Evolutionary conservation across 2,113 vertebrate species (phyloP).

Genomic region (Cephalopterus ornatus): DNA sequence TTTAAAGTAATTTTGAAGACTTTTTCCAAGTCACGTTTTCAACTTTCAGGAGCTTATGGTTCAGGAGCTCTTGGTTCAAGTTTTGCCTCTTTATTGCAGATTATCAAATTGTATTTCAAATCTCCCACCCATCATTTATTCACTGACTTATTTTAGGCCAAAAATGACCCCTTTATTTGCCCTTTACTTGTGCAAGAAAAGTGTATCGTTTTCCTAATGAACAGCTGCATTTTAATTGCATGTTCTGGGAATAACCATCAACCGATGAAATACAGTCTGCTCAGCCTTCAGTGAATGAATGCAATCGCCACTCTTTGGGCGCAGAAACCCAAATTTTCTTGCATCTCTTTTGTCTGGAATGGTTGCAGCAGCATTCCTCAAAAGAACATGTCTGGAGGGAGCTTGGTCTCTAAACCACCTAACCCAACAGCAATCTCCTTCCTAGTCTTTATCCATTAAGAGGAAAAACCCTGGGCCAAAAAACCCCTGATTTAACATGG

Average conservation of each 20-base stretch:
- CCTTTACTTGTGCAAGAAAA: slow-evolving; percentile 19
- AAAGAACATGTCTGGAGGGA: background rate
- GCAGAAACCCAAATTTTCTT: background rate
- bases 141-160: background rate
- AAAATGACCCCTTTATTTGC: slow-evolving; percentile 19
- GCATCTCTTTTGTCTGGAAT: background rate
- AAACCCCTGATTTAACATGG: background rate
- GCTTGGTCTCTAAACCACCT: background rate
- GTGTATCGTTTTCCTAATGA: slow-evolving; percentile 34
- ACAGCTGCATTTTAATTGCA: slow-evolving; percentile 62
- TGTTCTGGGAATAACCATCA: slow-evolving; percentile 44
- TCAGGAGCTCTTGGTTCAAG: background rate
- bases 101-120: background rate
- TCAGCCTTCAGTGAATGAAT: background rate
- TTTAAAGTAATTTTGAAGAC: background rate
- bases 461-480: background rate
- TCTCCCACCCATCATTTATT: background rate
- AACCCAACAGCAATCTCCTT: background rate
- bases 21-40: background rate
- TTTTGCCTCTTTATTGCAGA: background rate
- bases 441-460: background rate
- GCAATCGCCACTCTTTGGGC: background rate
- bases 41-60: background rate
- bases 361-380: background rate
- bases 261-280: slow-evolving; percentile 20